phyloP scores from a whole-genome alignment of 2,113 vertebrate species.

The Rhabdomys dilectus region DNA sequence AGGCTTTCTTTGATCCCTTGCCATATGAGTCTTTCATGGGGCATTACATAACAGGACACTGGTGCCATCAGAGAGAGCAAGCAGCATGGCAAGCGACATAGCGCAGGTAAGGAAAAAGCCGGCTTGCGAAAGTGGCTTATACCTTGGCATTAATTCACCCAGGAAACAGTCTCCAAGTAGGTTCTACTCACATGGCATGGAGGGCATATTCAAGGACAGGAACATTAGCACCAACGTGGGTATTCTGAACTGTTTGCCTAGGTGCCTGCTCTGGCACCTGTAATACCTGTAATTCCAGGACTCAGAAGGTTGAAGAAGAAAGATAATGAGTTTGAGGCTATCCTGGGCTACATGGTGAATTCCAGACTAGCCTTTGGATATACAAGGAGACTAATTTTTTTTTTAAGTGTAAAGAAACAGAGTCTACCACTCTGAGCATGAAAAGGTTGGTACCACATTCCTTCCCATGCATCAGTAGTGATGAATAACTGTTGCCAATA shows the following conservation, averaged over 20 bases:
- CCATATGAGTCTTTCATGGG: not conserved
- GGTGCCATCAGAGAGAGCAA: not conserved
- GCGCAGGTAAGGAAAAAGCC: not conserved
- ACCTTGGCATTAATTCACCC: not conserved
- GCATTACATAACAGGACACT: not conserved
- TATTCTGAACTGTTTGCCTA: not conserved
- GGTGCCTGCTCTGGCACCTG: not conserved
- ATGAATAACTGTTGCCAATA: not conserved
- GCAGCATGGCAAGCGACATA: not conserved
- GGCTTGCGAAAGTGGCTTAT: not conserved
- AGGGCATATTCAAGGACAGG: not conserved
- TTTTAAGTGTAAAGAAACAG: not conserved
- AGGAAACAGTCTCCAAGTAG: not conserved
- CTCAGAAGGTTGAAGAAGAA: not conserved
- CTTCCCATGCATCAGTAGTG: not conserved
- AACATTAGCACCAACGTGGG: not conserved
- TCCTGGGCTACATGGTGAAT: not conserved
- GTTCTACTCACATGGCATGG: not conserved
- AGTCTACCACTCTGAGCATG: not conserved
- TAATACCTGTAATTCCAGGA: not conserved
- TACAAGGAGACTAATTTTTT: not conserved
- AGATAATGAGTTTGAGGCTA: not conserved
- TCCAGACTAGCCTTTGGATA: not conserved
- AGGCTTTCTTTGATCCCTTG: not conserved
- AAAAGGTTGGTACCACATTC: not conserved